A percentile compares a stretch with the other conserved stretches of the same genome.
Evolutionary conservation across 2,113 vertebrate genomes (phyloP).

Genomic region (Leptosomus discolor): DNA sequence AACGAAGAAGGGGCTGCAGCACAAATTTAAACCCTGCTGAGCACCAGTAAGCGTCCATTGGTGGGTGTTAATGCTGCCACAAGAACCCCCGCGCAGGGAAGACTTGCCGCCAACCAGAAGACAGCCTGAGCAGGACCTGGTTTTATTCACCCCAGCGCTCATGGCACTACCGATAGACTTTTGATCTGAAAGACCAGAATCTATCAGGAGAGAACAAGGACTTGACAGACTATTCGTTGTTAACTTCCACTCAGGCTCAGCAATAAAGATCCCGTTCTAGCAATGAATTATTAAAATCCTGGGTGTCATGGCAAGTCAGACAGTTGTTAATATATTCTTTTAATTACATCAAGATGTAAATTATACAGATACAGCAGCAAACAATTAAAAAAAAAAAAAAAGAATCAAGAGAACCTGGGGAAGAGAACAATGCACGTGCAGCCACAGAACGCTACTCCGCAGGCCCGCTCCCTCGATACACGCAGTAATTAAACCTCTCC

Average conservation of each 20-base stretch:
- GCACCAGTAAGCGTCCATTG: fast-evolving
- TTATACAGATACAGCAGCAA: conserved; percentile 43
- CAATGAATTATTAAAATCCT: conserved; percentile 65
- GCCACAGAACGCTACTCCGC: neutral
- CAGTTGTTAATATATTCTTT: conserved; percentile 33
- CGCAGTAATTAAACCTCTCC: neutral
- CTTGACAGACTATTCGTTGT: neutral
- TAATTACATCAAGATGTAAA: conserved; percentile 44
- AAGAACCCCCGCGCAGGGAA: too few species aligned
- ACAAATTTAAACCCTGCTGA: fast-evolving
- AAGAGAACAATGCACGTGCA: neutral
- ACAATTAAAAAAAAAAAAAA: neutral
- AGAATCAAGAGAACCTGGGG: neutral
- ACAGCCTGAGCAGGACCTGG: neutral
- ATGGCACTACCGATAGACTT: fast-evolving
- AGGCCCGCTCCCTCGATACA: neutral
- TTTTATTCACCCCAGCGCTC: neutral
- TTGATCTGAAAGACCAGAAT: neutral
- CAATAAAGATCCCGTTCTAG: neutral
- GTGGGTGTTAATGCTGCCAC: neutral
- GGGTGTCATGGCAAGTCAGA: conserved; percentile 39
- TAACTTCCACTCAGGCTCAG: neutral
- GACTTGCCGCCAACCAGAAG: too few species aligned
- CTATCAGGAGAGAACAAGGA: neutral
- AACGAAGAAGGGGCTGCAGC: neutral